Conservation (phyloP, 2,888 invertebrate species). For the Balanococcus diminutus region DNA sequence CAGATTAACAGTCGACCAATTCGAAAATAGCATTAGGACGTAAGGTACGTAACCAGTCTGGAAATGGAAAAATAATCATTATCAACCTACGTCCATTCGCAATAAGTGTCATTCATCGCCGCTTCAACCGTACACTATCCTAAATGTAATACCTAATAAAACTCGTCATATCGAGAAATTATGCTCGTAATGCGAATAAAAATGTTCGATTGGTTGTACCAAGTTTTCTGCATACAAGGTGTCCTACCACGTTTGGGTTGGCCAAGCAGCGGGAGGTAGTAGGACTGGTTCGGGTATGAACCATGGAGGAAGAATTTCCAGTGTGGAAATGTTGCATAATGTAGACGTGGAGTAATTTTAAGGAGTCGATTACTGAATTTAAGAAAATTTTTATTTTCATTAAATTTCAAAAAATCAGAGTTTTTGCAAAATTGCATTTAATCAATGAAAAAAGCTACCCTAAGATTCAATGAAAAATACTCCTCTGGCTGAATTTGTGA, state of each 20-base stretch:
- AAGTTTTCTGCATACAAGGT: background rate
- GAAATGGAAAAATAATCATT: slow-evolving; percentile 15
- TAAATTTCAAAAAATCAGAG: too few relatives aligned
- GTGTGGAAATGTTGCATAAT: background rate
- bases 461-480: too few relatives aligned
- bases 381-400: too few relatives aligned
- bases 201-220: background rate
- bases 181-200: background rate
- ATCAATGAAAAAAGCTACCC: too few relatives aligned
- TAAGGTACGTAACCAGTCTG: slow-evolving; percentile 2
- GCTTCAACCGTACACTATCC: background rate
- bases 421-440: too few relatives aligned
- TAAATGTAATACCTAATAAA: background rate
- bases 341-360: background rate
- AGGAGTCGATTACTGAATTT: too few relatives aligned
- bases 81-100: background rate
- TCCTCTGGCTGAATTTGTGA: too few relatives aligned
- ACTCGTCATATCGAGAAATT: background rate
- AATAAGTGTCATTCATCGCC: slow-evolving; percentile 26
- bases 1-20: slow-evolving; percentile 12
- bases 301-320: background rate
- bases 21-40: background rate
- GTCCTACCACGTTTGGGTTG: background rate
- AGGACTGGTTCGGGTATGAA: too few relatives aligned
- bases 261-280: background rate